Evolutionary conservation across 2,888 invertebrate genomes (phyloP), one percentile per base, ranked within the genome.

Genomic region (Trichopoda pennipes): DNA sequence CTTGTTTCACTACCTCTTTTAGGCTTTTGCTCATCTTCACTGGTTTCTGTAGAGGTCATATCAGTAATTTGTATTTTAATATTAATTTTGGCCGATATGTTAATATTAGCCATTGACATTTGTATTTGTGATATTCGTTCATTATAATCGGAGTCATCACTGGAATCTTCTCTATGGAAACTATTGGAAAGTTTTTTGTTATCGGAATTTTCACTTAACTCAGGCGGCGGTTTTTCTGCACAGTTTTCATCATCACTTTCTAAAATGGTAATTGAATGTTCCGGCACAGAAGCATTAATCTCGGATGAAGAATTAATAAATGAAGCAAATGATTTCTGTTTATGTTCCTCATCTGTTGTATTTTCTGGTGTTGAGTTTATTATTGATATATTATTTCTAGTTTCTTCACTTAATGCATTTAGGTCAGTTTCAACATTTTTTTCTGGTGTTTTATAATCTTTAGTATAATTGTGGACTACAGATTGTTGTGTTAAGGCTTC

Each of bases 51-150:
- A 0, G 84, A 75, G 4, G 84, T 77, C 47, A 81, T 70, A 19
- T 86, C 84, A 0, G 90, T 87, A 72, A 91, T 88, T 28, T 89
- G 87, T 49, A 91, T 89, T 80, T 91, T 89, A 19, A 91, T 91
- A 78, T 90, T 90, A 16, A 91, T 89, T 83, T 89, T 91, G 0
- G 91, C 90, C 0, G 91, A 90, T 51, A 91, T 91, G 83, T 90
- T 91, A 12, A 89, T 89, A 35, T 85, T 89, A 1, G 77, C 81
- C 66, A 85, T 80, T 81, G 81, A 86, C 72, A 90, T 88, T 86
- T 87, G 87, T 28, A 88, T 85, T 64, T 87, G 74, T 0, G 86
- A 66, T 10, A 82, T 55, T 76, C 81, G 69, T 0, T 80, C 70
- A 42, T 80, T 61, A 63, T 35, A 49, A 8, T 74, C 75, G 0